Evolutionary conservation across 2,797 vertebrate genomes (phyloP).

Genomic region (Helostoma temminkii): DNA sequence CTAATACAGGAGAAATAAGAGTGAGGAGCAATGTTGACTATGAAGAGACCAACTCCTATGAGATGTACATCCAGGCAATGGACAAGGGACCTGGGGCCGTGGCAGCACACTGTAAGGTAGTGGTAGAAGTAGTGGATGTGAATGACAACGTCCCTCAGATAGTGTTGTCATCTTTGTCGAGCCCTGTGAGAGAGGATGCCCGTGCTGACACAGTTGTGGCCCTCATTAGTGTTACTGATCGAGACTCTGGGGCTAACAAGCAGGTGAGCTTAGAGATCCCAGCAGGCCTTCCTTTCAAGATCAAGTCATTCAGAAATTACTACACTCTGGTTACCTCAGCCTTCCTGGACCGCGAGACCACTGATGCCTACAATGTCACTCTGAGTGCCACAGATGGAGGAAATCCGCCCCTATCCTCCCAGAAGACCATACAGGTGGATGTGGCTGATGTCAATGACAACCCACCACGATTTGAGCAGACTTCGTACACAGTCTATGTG

Average conservation of each 20-base stretch:
- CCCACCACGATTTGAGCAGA: slow-evolving; percentile 92
- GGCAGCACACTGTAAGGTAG: slow-evolving; percentile 95
- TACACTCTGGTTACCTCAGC: slow-evolving; percentile 95
- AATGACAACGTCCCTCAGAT: slow-evolving; percentile 97
- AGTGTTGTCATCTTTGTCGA: slow-evolving; percentile 92
- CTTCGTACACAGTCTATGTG: slow-evolving; percentile 93
- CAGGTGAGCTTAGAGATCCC: slow-evolving; percentile 92
- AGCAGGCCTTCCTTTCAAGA: slow-evolving; percentile 91
- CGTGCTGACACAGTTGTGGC: slow-evolving; percentile 93
- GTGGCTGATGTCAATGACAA: slow-evolving; percentile 97
- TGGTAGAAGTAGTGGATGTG: slow-evolving; percentile 94
- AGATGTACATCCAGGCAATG: slow-evolving; percentile 97
- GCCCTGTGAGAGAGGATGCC: slow-evolving; percentile 93
- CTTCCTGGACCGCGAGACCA: slow-evolving; percentile 93
- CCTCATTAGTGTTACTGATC: slow-evolving; percentile 94
- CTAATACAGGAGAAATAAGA: slow-evolving; percentile 91
- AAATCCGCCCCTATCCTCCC: slow-evolving; percentile 91
- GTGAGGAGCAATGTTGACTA: slow-evolving; percentile 93
- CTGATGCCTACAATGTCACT: slow-evolving; percentile 94
- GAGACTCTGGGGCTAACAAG: slow-evolving; percentile 93
- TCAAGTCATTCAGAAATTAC: slow-evolving; percentile 97
- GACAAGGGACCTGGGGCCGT: slow-evolving; percentile 94
- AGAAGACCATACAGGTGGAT: slow-evolving; percentile 92
- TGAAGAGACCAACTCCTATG: slow-evolving; percentile 94
- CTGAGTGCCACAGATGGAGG: slow-evolving; percentile 94